Base-by-base conservation (phyloP, 2,797 vertebrate genomes). In the Acanthiza pusilla region DNA sequence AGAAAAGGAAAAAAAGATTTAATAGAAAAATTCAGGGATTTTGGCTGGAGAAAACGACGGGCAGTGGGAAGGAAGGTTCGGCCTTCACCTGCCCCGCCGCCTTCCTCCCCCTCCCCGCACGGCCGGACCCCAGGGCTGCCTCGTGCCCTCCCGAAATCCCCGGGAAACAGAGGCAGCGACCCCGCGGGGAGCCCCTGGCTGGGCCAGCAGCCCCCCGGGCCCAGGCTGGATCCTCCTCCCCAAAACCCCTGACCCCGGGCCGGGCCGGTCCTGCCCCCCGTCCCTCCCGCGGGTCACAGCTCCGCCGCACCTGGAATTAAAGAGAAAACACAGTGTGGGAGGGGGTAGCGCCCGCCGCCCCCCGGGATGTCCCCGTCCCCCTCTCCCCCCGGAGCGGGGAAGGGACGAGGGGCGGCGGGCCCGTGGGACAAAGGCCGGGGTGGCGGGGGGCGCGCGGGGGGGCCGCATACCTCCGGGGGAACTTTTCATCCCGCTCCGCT, bases 261-360 rank as follows among this genome's bases (percentile, higher is more conserved):
- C 26, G 68, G 36, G n/a, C 78, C 50, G 8, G 3, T 36, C 34
- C 43, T 50, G 68, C 40, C 7, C 79, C 21, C 29, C 53, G 8
- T 29, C 65, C 67, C 82, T 72, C 58, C 88, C 77, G 47, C 38
- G n/a, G 77, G 19, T 54, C 26, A 9, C 78, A 32, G 60, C 67
- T 93, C 79, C 40, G 13, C 47, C 43, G 89, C 71, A 91, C 89
- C 92, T 94, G 92, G 60, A 94, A 91, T 71, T 66, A 40, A 60
- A 67, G 68, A 88, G 65, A 85, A 79, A 78, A 38, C 67, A 75
- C 55, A 48, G 21, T 6, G 51, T 70, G 62, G 66, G 76, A 60
- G 34, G 50, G 76, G 71, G 48, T 3, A 66, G 47, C 19, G 29
- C 29, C 23, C 38, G 7, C 47, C 15, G 18, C 40, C n/a, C 5